Conservation (phyloP, 2,888 invertebrate genomes). For the Sepioteuthis lessoniana region DNA sequence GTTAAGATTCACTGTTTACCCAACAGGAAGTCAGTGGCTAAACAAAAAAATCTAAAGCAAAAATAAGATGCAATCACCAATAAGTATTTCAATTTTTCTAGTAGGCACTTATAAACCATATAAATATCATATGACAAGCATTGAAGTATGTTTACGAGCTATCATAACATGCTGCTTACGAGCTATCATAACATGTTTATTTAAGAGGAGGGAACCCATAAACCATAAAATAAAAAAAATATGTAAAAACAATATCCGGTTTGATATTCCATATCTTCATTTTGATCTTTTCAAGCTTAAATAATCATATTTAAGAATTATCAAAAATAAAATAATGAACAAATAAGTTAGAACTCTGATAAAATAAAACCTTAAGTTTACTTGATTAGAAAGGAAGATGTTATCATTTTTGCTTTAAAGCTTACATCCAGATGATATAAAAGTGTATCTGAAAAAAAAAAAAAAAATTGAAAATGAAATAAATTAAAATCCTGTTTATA, state of each 20-base stretch:
- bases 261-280: not conserved
- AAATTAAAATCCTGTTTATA: too few relatives aligned
- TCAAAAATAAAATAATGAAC: too few relatives aligned
- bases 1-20: not conserved
- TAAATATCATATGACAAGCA: not conserved
- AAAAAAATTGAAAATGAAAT: too few relatives aligned
- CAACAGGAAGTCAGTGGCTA: slow-evolving; percentile 10
- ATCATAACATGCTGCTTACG: not conserved
- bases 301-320: not conserved
- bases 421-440: too few relatives aligned
- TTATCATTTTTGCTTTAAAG: too few relatives aligned
- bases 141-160: not conserved
- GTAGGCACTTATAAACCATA: not conserved
- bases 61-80: not conserved
- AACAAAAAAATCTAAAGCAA: not conserved
- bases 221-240: too few relatives aligned
- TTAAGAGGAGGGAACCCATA: not conserved
- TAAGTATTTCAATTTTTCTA: not conserved
- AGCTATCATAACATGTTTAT: not conserved
- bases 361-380: too few relatives aligned
- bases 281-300: not conserved
- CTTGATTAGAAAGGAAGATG: too few relatives aligned
- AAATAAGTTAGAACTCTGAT: too few relatives aligned
- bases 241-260: not conserved
- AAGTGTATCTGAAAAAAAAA: too few relatives aligned